Evolutionary conservation across 2,113 vertebrate species (phyloP).

Genomic region (Odocoileus hemionus): DNA sequence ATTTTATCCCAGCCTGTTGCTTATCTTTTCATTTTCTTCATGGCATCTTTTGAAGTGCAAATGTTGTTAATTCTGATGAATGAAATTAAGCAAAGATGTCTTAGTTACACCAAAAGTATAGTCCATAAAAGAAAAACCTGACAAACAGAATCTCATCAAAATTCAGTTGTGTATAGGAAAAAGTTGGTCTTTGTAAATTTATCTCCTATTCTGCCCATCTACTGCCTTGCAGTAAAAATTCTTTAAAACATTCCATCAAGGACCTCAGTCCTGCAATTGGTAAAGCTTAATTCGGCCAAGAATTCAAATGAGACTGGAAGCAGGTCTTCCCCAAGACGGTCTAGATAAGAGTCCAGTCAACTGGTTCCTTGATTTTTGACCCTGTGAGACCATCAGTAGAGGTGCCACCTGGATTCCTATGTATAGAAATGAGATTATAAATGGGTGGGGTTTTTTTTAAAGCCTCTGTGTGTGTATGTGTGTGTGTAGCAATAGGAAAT

Average conservation of each 20-base stretch:
- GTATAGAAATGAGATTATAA: neutral
- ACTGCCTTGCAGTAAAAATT: neutral
- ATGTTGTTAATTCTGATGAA: neutral
- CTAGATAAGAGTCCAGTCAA: neutral
- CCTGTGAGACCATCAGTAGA: neutral
- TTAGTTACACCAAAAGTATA: neutral
- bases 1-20: neutral
- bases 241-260: neutral
- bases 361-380: neutral
- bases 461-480: neutral
- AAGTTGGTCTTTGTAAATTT: neutral
- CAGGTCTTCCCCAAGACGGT: neutral
- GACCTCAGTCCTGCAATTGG: neutral
- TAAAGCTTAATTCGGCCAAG: neutral
- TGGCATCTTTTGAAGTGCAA: neutral
- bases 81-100: neutral
- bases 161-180: neutral
- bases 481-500: neutral
- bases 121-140: neutral
- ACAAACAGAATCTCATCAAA: neutral
- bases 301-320: neutral
- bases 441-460: neutral
- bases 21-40: neutral
- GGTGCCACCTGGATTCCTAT: neutral
- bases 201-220: neutral